A percentile compares a stretch with the other conserved stretches of the same genome.
phyloP scores from a whole-genome alignment of 2,113 vertebrate species.

The Psittacara wagleri region DNA sequence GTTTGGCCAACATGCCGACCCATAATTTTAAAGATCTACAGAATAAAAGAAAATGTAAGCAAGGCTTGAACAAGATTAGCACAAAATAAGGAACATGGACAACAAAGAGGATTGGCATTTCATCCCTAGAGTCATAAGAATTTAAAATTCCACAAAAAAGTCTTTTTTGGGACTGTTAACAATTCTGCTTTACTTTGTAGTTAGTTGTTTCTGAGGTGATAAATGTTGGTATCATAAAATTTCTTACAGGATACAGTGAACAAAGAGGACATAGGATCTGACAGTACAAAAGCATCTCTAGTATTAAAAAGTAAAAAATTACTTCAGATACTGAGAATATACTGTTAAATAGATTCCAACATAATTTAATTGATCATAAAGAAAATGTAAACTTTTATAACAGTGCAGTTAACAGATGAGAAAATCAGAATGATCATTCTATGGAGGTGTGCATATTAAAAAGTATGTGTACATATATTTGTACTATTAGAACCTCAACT shows the following conservation, averaged over 20 bases:
- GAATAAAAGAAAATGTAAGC: neutral
- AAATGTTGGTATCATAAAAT: neutral
- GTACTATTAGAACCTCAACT: neutral
- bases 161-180: neutral
- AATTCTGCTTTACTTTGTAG: neutral
- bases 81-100: neutral
- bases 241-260: neutral
- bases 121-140: neutral
- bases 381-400: neutral
- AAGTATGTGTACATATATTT: neutral
- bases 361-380: neutral
- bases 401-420: neutral
- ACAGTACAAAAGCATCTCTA: neutral
- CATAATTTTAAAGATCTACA: neutral
- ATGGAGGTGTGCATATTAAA: neutral
- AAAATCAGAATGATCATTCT: neutral
- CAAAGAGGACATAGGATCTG: neutral
- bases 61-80: neutral
- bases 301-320: neutral
- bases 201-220: neutral
- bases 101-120: neutral
- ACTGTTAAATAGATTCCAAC: neutral
- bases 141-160: neutral
- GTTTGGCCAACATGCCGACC: neutral
- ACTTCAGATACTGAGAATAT: neutral